These are phyloP conservation scores for Chouioia cunea DNA, from an alignment of 2,888 invertebrate species.

Conservation along the genomic window DNA sequence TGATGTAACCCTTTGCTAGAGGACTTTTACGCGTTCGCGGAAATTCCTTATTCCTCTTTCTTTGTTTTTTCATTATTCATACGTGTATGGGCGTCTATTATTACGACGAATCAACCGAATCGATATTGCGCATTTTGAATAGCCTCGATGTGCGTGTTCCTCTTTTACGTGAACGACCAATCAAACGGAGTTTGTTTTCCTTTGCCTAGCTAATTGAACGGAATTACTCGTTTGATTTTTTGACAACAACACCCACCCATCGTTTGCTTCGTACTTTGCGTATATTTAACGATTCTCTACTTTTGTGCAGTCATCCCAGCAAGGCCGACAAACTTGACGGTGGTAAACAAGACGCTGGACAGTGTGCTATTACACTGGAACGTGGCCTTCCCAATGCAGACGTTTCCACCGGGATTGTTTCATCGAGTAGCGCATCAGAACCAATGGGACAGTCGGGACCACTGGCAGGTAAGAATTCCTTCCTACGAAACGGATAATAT, in stretches of 20 bases:
- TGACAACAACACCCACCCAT: too few relatives aligned
- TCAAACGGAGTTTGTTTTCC: too few relatives aligned
- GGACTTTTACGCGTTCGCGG: not conserved
- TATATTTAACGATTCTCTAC: too few relatives aligned
- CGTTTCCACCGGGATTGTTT: conserved; percentile 70
- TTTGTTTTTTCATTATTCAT: not conserved
- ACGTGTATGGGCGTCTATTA: too few relatives aligned
- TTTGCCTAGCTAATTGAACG: too few relatives aligned
- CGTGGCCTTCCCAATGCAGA: conserved; percentile 68
- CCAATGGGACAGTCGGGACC: conserved; percentile 67
- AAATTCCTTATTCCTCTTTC: not conserved
- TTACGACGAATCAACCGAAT: too few relatives aligned
- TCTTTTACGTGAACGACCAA: too few relatives aligned
- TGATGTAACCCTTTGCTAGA: not conserved
- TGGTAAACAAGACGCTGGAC: conserved; percentile 68
- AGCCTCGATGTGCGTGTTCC: too few relatives aligned
- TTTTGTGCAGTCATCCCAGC: conserved; percentile 68
- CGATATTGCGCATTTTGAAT: too few relatives aligned
- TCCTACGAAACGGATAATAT: too few relatives aligned
- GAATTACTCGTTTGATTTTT: too few relatives aligned
- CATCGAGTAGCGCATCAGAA: conserved; percentile 71
- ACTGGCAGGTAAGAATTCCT: conserved; percentile 67
- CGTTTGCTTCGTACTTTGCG: too few relatives aligned
- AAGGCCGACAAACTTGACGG: conserved; percentile 69
- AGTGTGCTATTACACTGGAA: conserved; percentile 70